These are phyloP conservation scores for Ramazzottius varieornatus DNA, from an alignment of 2,888 invertebrate genomes.

Conservation along the genomic window DNA sequence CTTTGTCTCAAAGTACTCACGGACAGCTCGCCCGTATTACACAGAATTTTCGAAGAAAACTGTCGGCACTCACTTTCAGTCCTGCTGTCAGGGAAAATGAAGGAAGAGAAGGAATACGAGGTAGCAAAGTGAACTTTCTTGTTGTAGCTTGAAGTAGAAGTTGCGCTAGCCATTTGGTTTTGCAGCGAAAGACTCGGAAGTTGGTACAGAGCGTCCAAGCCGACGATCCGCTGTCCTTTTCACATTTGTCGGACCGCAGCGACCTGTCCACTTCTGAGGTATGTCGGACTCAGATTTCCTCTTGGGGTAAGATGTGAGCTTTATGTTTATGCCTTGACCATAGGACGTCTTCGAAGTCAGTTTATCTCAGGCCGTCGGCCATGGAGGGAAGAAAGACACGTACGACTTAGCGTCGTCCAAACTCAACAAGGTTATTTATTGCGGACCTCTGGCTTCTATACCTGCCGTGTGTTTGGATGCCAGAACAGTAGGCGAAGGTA, in stretches of 20 bases:
- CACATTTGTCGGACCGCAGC: constrained; percentile 34
- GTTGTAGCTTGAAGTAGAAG: no score
- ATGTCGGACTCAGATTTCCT: no score
- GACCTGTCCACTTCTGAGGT: constrained; percentile 25
- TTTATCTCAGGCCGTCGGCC: constrained; percentile 55
- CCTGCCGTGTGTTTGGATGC: background rate
- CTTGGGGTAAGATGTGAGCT: no score
- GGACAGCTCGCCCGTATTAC: constrained; percentile 36
- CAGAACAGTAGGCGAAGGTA: background rate
- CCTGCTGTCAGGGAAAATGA: constrained; percentile 52
- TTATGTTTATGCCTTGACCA: no score
- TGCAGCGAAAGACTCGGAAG: background rate
- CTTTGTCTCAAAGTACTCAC: constrained; percentile 30
- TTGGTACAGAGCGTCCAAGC: constrained; percentile 36
- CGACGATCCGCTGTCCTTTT: constrained; percentile 56
- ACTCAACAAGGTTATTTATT: constrained; percentile 34
- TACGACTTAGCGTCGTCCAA: constrained; percentile 28
- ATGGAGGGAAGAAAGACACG: constrained; percentile 27
- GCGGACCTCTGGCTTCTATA: no score
- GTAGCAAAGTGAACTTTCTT: no score
- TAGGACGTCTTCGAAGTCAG: constrained; percentile 73
- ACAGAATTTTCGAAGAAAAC: constrained; percentile 40
- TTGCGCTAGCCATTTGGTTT: no score
- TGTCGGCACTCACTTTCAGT: constrained; percentile 50
- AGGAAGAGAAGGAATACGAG: constrained; percentile 36